A percentile compares a stretch with the other conserved stretches of the same genome.
Evolutionary conservation across 2,888 invertebrate species (phyloP).

Genomic region (Synanthedon andrenaeformis): DNA sequence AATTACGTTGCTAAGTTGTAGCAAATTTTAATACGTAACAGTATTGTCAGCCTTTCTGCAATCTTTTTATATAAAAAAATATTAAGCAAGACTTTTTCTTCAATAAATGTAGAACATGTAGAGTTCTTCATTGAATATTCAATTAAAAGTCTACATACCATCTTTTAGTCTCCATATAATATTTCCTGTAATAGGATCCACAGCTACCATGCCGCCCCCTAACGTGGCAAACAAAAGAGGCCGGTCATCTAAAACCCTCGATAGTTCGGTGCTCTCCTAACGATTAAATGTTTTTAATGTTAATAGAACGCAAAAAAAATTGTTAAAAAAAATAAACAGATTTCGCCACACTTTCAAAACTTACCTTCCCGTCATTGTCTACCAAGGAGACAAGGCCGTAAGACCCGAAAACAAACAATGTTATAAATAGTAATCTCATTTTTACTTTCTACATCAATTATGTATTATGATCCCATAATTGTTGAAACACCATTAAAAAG

Average conservation of each 20-base stretch:
- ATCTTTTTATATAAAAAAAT: too few species aligned
- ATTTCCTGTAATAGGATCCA: slow-evolving; percentile 86
- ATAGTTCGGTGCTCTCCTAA: slow-evolving; percentile 74
- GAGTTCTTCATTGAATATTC: too few species aligned
- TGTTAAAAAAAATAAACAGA: slow-evolving; percentile 3
- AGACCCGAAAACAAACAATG: slow-evolving; percentile 39
- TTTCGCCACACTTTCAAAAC: slow-evolving; percentile 5
- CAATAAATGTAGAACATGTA: too few species aligned
- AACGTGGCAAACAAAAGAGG: slow-evolving; percentile 91
- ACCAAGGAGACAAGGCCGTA: slow-evolving; percentile 37
- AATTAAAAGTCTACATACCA: slow-evolving; percentile 62
- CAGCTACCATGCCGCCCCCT: slow-evolving; percentile 92
- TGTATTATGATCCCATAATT: too few species aligned
- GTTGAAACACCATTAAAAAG: too few species aligned
- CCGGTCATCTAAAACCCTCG: slow-evolving; percentile 76
- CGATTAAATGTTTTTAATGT: slow-evolving; percentile 3
- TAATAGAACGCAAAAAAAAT: too few species aligned
- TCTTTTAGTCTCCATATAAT: slow-evolving; percentile 93
- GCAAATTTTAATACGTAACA: too few species aligned
- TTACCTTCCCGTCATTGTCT: slow-evolving; percentile 48
- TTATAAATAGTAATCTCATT: slow-evolving; percentile 38
- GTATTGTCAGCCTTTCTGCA: too few species aligned
- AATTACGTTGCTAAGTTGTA: too few species aligned
- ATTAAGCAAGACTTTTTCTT: too few species aligned
- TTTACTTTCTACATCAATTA: slow-evolving; percentile 8